Percentiles rank a stretch among this genome's conserved stretches.
phyloP scores from a whole-genome alignment of 2,113 vertebrate genomes.

The Podiceps cristatus region DNA sequence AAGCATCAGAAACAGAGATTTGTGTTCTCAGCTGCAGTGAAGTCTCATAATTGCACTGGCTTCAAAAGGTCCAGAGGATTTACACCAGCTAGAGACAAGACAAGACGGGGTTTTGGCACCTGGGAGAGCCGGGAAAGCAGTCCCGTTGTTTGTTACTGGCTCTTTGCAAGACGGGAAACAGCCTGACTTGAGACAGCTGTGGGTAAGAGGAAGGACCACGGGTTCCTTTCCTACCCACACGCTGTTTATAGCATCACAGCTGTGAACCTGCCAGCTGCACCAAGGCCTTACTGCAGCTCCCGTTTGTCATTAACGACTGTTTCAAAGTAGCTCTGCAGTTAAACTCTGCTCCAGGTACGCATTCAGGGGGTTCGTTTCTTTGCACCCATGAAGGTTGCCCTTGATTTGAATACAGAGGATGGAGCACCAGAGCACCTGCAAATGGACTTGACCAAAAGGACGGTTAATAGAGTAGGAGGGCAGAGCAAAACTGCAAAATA shows the following conservation, averaged over 20 bases:
- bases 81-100: neutral
- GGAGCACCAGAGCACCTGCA: neutral
- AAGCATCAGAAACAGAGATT: neutral
- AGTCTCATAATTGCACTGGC: neutral
- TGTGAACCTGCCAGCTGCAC: neutral
- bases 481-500: neutral
- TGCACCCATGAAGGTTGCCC: neutral
- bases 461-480: neutral
- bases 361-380: neutral
- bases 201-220: neutral
- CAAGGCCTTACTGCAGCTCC: neutral
- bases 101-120: neutral
- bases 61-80: neutral
- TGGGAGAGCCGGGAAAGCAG: neutral
- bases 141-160: neutral
- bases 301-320: neutral
- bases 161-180: neutral
- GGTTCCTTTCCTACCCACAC: neutral
- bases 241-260: accelerated
- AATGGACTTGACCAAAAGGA: neutral
- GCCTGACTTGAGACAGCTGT: neutral
- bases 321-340: neutral
- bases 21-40: neutral
- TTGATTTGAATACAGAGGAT: neutral
- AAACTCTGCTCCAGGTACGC: accelerated